Evolutionary conservation across 2,888 invertebrate species (phyloP), one percentile per base, ranked within the genome.

Genomic region (Hecatera dysodea): DNA sequence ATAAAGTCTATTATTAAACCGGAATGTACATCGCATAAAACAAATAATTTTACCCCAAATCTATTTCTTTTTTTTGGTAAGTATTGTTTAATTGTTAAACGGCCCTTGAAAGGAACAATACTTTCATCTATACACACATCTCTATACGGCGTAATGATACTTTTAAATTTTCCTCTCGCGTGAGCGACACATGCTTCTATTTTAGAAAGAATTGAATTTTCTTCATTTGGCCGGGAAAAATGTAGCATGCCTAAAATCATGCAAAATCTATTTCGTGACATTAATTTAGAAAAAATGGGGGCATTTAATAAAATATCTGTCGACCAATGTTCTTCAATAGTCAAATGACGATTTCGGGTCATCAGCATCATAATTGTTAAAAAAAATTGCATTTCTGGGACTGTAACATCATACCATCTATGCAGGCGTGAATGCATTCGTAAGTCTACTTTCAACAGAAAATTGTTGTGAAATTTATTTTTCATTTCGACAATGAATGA

Each of bases 111-210:
- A 11, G 75, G 69, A 33, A 78, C 61, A 48, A 74, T 69, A 22
- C 78, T 79, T 42, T 79, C 75, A 62, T 80, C 72, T n/a, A 80
- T 72, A 33, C 78, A 80, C 22, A 73, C 19, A 42, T 78, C 59
- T 65, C 60, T 53, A 60, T 63, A n/a, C n/a, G 71, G 79, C 27
- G 66, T 66, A 39, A 71, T 52, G 36, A 61, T n/a, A 71, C 19
- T 70, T 66, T 42, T 71, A 65, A 68, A 75, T 36, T 67, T 71
- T 61, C 56, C 55, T 22, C 61, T 59, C 24, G 75, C 67, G 70
- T 75, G 70, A 67, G 62, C 50, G 27, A 70, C 33, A 57, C 52
- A 59, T 64, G 33, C 2, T 57, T 66, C 11, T 52, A 66, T 66
- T 66, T 48, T 57, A 12, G 24, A 48, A 15, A 66, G 24, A 66